Conservation (phyloP, 2,113 vertebrate genomes). For the Barnardius zonarius region DNA sequence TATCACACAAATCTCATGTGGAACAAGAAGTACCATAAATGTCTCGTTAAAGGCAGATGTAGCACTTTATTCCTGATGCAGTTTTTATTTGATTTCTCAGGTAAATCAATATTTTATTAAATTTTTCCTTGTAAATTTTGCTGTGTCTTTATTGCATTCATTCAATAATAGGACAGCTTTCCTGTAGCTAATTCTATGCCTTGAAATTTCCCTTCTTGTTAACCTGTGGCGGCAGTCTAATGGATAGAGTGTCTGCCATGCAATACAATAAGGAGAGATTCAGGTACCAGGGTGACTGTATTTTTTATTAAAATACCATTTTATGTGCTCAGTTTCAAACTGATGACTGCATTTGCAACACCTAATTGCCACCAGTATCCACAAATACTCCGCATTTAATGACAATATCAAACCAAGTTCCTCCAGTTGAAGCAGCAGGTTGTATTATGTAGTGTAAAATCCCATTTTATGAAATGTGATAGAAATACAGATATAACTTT, state of each 20-base stretch:
- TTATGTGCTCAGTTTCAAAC: slow-evolving; percentile 66
- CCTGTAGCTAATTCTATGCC: slow-evolving; percentile 62
- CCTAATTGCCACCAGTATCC: slow-evolving; percentile 67
- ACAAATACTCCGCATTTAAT: slow-evolving; percentile 66
- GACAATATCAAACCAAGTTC: slow-evolving; percentile 63
- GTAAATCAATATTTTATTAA: slow-evolving; percentile 33
- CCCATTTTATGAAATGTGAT: slow-evolving; percentile 36
- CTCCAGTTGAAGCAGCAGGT: slow-evolving; percentile 41
- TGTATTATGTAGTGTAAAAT: background rate
- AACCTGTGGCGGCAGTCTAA: slow-evolving; percentile 42
- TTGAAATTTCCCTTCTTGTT: slow-evolving; percentile 61
- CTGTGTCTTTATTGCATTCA: slow-evolving; percentile 58
- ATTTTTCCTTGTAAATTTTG: slow-evolving; percentile 59
- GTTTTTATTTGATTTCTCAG: background rate
- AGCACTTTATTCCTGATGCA: background rate
- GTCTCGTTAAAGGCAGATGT: background rate
- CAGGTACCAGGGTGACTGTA: slow-evolving; percentile 39
- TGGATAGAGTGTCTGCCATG: slow-evolving; percentile 28
- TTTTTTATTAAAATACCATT: slow-evolving; percentile 68
- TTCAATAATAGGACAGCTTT: slow-evolving; percentile 51
- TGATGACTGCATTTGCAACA: slow-evolving; percentile 63
- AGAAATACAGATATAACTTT: slow-evolving; percentile 12
- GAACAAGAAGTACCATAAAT: background rate
- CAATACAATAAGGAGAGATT: slow-evolving; percentile 38
- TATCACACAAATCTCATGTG: background rate